These are phyloP conservation scores for Diacarnus erythraeanus DNA, from an alignment of 37 sponge, comb jelly and placozoan genomes.

Conservation along the genomic window DNA sequence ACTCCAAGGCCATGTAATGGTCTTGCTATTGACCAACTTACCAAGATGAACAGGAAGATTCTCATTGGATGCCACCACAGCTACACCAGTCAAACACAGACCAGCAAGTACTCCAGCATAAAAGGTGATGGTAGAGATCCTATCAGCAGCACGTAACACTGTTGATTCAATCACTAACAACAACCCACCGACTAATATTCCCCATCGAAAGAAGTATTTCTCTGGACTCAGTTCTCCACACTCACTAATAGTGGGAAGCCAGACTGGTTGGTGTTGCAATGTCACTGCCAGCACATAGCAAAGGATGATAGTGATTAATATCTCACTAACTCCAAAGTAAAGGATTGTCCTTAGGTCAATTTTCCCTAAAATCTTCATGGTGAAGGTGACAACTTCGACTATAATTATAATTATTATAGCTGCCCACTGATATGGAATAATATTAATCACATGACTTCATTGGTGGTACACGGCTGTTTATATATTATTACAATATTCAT, in stretches of 20 bases:
- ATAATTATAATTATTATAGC: too few relatives aligned
- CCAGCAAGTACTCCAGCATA: slow-evolving; percentile 47
- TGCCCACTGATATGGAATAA: too few relatives aligned
- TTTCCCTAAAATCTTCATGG: slow-evolving; percentile 40
- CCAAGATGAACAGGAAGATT: slow-evolving; percentile 51
- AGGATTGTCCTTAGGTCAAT: slow-evolving; percentile 25
- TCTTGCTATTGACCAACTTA: slow-evolving; percentile 14
- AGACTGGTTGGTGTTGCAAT: slow-evolving; percentile 65
- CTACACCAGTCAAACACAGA: slow-evolving; percentile 49
- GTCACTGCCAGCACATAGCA: slow-evolving; percentile 77
- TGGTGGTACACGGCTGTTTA: too few relatives aligned
- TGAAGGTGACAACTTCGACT: too few relatives aligned
- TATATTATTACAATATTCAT: too few relatives aligned
- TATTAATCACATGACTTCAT: too few relatives aligned
- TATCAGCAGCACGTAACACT: slow-evolving; percentile 38
- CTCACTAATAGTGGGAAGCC: slow-evolving; percentile 88
- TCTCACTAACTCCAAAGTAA: slow-evolving; percentile 33
- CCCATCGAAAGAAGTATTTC: slow-evolving; percentile 72
- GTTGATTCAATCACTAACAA: slow-evolving; percentile 39
- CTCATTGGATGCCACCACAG: slow-evolving; percentile 69
- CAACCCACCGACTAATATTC: slow-evolving; percentile 59
- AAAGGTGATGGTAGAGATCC: slow-evolving; percentile 6
- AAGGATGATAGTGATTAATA: slow-evolving; percentile 53
- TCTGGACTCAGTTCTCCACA: slow-evolving; percentile 83
- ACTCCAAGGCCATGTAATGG: too few relatives aligned